A percentile compares a stretch with the other conserved stretches of the same genome.
phyloP scores from a whole-genome alignment of 2,888 invertebrate species.

The Pachymerium ferrugineum region DNA sequence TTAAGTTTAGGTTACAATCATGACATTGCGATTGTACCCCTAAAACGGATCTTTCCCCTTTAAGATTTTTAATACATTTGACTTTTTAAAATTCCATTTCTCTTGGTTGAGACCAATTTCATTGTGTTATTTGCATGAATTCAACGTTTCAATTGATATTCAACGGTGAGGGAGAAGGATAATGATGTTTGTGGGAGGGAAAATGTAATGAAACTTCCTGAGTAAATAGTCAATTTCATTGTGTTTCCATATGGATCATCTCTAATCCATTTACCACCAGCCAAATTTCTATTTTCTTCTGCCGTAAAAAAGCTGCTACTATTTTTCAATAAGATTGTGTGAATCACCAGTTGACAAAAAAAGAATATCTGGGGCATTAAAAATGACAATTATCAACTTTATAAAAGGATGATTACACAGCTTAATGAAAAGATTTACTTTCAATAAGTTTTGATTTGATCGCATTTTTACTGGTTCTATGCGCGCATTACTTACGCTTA shows the following conservation, averaged over 20 bases:
- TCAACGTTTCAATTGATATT: not conserved
- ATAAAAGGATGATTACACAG: no score
- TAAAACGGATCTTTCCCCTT: no score
- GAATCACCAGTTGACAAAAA: not conserved
- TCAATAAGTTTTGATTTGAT: no score
- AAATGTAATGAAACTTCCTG: not conserved
- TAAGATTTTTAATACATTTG: no score
- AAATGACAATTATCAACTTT: not conserved
- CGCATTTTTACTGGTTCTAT: no score
- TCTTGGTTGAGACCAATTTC: no score
- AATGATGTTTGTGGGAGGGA: not conserved
- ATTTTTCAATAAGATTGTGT: not conserved
- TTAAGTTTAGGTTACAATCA: no score
- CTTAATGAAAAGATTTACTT: no score
- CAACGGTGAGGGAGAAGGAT: not conserved
- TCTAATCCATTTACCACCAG: not conserved
- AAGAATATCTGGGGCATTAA: not conserved
- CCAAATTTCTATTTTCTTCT: not conserved
- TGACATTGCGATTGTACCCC: no score
- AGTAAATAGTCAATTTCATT: not conserved
- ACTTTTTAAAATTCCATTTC: not conserved
- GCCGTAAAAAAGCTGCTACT: not conserved
- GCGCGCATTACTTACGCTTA: no score
- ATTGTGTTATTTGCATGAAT: not conserved
- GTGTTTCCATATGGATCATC: not conserved